Conservation (phyloP, 2,888 invertebrate species). For the Hemithea aestivaria region DNA sequence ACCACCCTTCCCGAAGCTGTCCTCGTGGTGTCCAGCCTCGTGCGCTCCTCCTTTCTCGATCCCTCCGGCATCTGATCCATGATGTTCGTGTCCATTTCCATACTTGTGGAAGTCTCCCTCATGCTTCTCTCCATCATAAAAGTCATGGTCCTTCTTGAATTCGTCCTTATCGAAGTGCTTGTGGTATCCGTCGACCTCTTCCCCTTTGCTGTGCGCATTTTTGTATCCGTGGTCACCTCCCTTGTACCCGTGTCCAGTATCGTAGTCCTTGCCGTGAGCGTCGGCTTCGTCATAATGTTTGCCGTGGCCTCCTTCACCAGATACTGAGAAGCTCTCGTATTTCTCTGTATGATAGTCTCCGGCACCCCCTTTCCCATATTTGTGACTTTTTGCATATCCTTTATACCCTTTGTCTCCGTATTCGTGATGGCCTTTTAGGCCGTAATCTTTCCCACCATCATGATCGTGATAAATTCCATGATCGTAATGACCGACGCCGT, state of each 20-base stretch:
- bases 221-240: constrained; percentile 75
- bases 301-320: constrained; percentile 72
- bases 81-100: constrained; percentile 70
- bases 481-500: constrained; percentile 47
- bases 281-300: constrained; percentile 72
- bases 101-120: constrained; percentile 80
- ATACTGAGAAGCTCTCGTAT: constrained; percentile 72
- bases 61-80: constrained; percentile 72
- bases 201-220: constrained; percentile 78
- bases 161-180: constrained; percentile 85
- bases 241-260: constrained; percentile 69
- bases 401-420: constrained; percentile 73
- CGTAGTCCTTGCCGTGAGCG: constrained; percentile 72
- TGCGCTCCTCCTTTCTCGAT: constrained; percentile 74
- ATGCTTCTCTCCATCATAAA: constrained; percentile 82
- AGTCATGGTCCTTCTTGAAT: constrained; percentile 84
- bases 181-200: constrained; percentile 82
- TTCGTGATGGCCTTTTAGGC: constrained; percentile 58
- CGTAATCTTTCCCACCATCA: constrained; percentile 64
- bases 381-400: constrained; percentile 69
- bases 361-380: constrained; percentile 74
- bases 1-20: constrained; percentile 69
- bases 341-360: constrained; percentile 77
- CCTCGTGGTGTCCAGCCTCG: constrained; percentile 71
- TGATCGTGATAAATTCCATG: constrained; percentile 46